Evolutionary conservation across 2,888 invertebrate genomes (phyloP).

Genomic region (Limenitis camilla): DNA sequence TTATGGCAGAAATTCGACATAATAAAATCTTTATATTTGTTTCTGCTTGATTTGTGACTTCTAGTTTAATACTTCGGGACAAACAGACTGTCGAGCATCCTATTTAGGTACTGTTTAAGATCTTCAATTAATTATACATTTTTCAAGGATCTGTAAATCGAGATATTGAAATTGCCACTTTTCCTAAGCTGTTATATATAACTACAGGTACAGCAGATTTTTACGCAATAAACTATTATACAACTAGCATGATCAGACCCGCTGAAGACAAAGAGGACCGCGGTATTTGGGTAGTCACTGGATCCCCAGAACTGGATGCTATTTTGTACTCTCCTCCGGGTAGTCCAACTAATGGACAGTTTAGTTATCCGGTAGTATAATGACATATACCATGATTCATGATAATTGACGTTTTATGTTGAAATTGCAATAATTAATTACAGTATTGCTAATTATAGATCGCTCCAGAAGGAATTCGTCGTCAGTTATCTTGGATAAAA

Average conservation of each 20-base stretch:
- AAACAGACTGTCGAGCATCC: too few relatives aligned
- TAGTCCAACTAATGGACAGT: background rate
- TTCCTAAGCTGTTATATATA: background rate
- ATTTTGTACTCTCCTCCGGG: conserved; percentile 12
- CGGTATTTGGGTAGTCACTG: conserved; percentile 31
- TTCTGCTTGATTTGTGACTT: too few relatives aligned
- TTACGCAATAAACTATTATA: conserved; percentile 78
- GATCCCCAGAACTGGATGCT: conserved; percentile 30
- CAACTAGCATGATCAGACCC: conserved; percentile 48
- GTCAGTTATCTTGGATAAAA: conserved; percentile 51
- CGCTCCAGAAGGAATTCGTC: conserved; percentile 55
- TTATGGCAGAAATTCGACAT: too few relatives aligned
- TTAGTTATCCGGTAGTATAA: background rate
- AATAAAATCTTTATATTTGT: too few relatives aligned
- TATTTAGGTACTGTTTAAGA: background rate
- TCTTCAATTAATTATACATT: too few relatives aligned
- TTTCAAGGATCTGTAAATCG: too few relatives aligned
- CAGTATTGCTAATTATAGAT: background rate
- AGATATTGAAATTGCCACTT: background rate
- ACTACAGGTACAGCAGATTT: conserved; percentile 72
- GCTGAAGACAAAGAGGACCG: conserved; percentile 32
- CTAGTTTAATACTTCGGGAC: too few relatives aligned
- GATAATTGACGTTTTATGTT: conserved; percentile 13
- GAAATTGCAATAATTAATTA: background rate
- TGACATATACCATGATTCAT: background rate